Evolutionary conservation across 2,113 vertebrate genomes (phyloP), one percentile per base, ranked within the genome.

Genomic region (Sorex araneus): DNA sequence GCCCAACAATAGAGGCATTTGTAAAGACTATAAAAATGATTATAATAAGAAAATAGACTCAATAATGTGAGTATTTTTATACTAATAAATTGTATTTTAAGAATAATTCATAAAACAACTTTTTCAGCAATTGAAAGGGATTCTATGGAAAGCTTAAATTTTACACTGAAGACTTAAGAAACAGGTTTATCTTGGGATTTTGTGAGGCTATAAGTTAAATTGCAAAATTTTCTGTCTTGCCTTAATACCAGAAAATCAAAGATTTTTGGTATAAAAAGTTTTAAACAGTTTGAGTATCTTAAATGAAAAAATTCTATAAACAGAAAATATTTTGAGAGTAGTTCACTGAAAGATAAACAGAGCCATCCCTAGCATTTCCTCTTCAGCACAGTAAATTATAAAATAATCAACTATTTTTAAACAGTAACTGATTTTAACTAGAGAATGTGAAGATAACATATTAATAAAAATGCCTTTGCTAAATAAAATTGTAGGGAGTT

Each of bases 401-500:
- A 63, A 87, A 47, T 81, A 80, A 60, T 64, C 69, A 82, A 54
- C 54, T 30, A 40, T 69, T 83, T 87, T 82, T 40, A 70, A 82
- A 63, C 19, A 90, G 12, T 28, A 45, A 75, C 69, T 47, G 13
- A 25, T 71, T 86, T 94, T 94, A 74, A 87, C 64, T 87, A 82
- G 6, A 71, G n/a, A 63, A 64, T 87, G 5, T 92, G 27, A 67
- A 57, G 45, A n/a, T 76, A 16, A 18, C 89, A 54, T 77, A 28
- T 47, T 28, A 57, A 74, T 74, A 80, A 8, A 89, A 83, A 77
- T 79, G 18, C 43, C 3, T 74, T 79, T 80, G 40, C 60, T 80
- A 57, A 47, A 84, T 80, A 69, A 74, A 89, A 88, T 67, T 92
- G 25, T 67, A 79, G 36, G 34, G 25, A 54, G 7, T 32, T 60